A percentile compares a stretch with the other conserved stretches of the same genome.
Conservation (phyloP, 1,140 invertebrate genomes). For the Thaumetopoea pityocampa region DNA sequence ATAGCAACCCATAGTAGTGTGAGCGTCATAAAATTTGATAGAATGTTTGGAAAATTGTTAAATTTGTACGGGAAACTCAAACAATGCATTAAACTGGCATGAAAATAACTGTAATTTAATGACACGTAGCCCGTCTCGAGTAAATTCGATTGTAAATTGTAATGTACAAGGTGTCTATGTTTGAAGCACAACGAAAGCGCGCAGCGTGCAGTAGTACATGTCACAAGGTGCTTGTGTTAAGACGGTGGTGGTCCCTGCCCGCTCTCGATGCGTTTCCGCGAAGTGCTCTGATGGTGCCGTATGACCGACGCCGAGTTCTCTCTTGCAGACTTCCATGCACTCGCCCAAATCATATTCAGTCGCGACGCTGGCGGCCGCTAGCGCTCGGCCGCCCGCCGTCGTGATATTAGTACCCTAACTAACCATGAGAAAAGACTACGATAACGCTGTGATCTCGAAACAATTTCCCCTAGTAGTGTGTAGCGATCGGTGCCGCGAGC, state of each 20-base stretch:
- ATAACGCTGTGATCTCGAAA: slow-evolving; percentile 62
- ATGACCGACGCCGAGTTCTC: slow-evolving; percentile 56
- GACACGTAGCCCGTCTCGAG: no score
- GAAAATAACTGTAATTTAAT: no score
- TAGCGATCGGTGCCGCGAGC: slow-evolving; percentile 26
- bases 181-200: background rate
- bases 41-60: no score
- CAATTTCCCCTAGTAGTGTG: slow-evolving; percentile 53
- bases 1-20: no score
- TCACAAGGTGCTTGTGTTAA: background rate
- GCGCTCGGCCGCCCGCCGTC: slow-evolving; percentile 39
- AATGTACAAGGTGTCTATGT: no score
- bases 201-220: slow-evolving; percentile 7
- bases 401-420: slow-evolving; percentile 54
- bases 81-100: no score
- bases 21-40: no score
- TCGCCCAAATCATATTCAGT: slow-evolving; percentile 83
- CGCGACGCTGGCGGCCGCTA: slow-evolving; percentile 78
- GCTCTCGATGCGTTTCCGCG: background rate
- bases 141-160: no score
- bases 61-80: no score
- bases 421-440: slow-evolving; percentile 54
- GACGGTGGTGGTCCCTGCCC: background rate
- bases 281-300: background rate
- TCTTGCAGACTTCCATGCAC: slow-evolving; percentile 85